These are phyloP conservation scores for Caenorhabditis sulstoni DNA, from an alignment of 2,888 invertebrate species.

Conservation along the genomic window DNA sequence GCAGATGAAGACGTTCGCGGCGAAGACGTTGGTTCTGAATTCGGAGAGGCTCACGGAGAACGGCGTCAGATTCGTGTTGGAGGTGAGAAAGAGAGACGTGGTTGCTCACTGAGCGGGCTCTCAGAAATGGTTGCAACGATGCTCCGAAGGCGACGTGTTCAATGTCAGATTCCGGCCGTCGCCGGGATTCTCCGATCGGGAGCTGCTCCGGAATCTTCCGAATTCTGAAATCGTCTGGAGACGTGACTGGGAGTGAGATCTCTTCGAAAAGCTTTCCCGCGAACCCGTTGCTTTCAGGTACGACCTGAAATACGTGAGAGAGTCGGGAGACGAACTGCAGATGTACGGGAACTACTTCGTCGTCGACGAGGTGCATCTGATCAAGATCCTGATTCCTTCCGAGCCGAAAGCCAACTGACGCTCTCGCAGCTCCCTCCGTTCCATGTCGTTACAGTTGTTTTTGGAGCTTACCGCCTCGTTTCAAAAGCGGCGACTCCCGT, in stretches of 20 bases:
- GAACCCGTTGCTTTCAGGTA: background rate
- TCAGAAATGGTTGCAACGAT: slow-evolving; percentile 1
- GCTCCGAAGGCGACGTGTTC: background rate
- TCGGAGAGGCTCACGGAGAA: slow-evolving; percentile 5
- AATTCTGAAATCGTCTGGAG: background rate
- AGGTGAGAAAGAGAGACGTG: background rate
- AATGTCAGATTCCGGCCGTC: background rate
- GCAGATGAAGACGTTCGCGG: background rate
- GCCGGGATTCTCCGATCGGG: background rate
- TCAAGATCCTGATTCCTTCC: slow-evolving; percentile 1
- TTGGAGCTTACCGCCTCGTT: background rate
- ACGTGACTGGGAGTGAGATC: background rate
- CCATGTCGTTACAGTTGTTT: slow-evolving; percentile 15
- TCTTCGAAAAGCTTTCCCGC: no score
- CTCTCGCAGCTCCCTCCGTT: background rate
- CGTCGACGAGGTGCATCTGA: background rate
- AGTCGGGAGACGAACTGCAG: background rate
- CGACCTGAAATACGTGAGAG: background rate
- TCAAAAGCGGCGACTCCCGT: background rate
- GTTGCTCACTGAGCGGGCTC: background rate
- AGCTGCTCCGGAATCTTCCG: background rate
- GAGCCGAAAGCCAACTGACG: background rate
- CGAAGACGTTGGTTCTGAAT: background rate
- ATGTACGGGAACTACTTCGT: slow-evolving; percentile 3
- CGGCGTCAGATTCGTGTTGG: background rate